Base-by-base conservation (phyloP, 2,888 invertebrate genomes). In the Conops quadrifasciatus region DNA sequence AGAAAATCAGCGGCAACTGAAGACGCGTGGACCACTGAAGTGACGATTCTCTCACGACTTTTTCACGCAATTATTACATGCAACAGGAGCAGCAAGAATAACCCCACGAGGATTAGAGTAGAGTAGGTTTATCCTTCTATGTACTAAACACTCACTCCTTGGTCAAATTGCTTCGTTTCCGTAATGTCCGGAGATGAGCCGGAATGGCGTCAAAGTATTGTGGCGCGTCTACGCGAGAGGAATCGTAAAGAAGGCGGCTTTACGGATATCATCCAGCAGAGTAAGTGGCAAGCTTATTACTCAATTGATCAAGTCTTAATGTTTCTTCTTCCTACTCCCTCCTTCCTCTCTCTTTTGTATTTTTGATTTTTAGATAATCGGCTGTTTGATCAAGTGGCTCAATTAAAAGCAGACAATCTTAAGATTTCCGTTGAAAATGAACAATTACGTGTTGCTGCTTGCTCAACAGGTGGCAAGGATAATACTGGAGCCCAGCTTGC, bases 351-450 rank as follows among this genome's bases (percentile, higher is more conserved):
- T 36, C 47, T 67, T 56, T 21, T 51, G 64, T n/a, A 49, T 43
- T 28, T 67, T 64, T 19, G 45, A 63, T 19, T 36, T 49, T 7
- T 26, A 96, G 96, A 96, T 86, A 95, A 94, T 86, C 91, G 93
- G 77, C 87, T 96, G 62, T 93, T 95, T 86, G 96, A 97, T 83
- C 92, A 89, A 85, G 91, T 93, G 26, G 93, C 93, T 79, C 90
- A 92, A 58, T 85, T 96, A 70, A 91, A 93, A 81, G 89, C 91
- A 77, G 94, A 96, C 87, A 96, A 96, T 84, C 87, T 95, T 30
- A 94, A 95, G 77, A 87, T 96, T 47, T 93, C 93, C 15, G 90
- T 96, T 74, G 92, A 94, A 78, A 93, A 94, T 87, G 96, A 96
- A 83, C 93, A 92, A 81, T 88, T 95, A 62, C 89, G 91, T 76